These are phyloP conservation scores for Masnerella sp. DNA, from an alignment of 2,888 invertebrate species.

Conservation along the genomic window DNA sequence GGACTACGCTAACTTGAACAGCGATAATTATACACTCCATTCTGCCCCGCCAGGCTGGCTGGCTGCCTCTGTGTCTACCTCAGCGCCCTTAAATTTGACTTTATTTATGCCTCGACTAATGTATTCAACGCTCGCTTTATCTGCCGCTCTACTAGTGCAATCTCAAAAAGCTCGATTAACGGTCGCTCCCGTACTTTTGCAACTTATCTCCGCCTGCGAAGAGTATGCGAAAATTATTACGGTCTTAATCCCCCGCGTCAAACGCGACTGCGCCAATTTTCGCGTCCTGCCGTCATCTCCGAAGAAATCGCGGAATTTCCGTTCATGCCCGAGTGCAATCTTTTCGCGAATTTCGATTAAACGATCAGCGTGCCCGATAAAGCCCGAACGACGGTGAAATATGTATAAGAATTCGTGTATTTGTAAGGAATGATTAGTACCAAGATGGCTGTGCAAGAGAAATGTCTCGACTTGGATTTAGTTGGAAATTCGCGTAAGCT, in stretches of 20 bases:
- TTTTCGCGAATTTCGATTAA: too few relatives aligned
- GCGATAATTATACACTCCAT: slow-evolving; percentile 77
- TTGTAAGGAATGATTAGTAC: slow-evolving; percentile 56
- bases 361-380: too few relatives aligned
- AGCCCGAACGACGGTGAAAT: slow-evolving; percentile 22
- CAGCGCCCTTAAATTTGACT: slow-evolving; percentile 76
- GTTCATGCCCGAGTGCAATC: too few relatives aligned
- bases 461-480: slow-evolving; percentile 66
- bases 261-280: too few relatives aligned
- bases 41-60: slow-evolving; percentile 66
- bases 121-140: slow-evolving; percentile 72
- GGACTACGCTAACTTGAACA: slow-evolving; percentile 74
- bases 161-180: slow-evolving; percentile 67
- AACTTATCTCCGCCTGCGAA: slow-evolving; percentile 54
- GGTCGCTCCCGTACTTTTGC: slow-evolving; percentile 56
- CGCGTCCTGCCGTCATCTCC: too few relatives aligned
- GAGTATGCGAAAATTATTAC: slow-evolving; percentile 48
- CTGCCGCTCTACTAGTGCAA: slow-evolving; percentile 68
- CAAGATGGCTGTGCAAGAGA: slow-evolving; percentile 56
- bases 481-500: slow-evolving; percentile 66
- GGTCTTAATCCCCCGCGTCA: slow-evolving; percentile 48
- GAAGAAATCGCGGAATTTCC: too few relatives aligned
- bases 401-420: slow-evolving; percentile 48
- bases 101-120: slow-evolving; percentile 73
- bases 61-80: slow-evolving; percentile 62